phyloP scores from a whole-genome alignment of 2,888 invertebrate genomes.

The Diadegma fenestrale region DNA sequence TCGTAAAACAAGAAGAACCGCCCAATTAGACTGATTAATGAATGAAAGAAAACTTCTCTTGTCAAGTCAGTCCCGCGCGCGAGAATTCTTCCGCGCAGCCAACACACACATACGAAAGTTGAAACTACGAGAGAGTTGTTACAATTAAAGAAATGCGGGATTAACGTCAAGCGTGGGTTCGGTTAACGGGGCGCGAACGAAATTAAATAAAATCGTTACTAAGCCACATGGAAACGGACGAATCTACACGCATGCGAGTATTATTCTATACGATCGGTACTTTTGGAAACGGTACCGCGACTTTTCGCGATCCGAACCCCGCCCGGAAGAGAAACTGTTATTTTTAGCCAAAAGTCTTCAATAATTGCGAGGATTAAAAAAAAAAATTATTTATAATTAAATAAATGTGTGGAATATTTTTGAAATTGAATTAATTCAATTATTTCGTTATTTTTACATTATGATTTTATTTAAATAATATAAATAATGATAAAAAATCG shows the following conservation, averaged over 20 bases:
- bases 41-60: slow-evolving; percentile 53
- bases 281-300: slow-evolving; percentile 70
- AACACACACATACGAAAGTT: slow-evolving; percentile 39
- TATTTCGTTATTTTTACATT: too few relatives aligned
- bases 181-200: slow-evolving; percentile 64
- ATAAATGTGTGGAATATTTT: too few relatives aligned
- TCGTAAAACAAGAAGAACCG: slow-evolving; percentile 34
- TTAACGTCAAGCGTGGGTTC: slow-evolving; percentile 67
- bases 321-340: slow-evolving; percentile 28
- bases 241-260: not conserved
- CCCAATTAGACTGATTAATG: slow-evolving; percentile 68
- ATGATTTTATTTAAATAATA: too few relatives aligned
- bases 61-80: slow-evolving; percentile 10
- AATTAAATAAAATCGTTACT: slow-evolving; percentile 7
- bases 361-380: not conserved
- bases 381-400: too few relatives aligned
- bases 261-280: slow-evolving; percentile 41
- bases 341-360: slow-evolving; percentile 30
- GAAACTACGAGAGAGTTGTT: slow-evolving; percentile 40
- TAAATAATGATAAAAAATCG: too few relatives aligned
- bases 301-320: slow-evolving; percentile 48
- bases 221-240: slow-evolving; percentile 22
- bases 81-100: slow-evolving; percentile 44
- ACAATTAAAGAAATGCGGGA: slow-evolving; percentile 70
- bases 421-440: too few relatives aligned